Base-by-base conservation (phyloP, 2,888 invertebrate species). In the Dryadula phaetusa region DNA sequence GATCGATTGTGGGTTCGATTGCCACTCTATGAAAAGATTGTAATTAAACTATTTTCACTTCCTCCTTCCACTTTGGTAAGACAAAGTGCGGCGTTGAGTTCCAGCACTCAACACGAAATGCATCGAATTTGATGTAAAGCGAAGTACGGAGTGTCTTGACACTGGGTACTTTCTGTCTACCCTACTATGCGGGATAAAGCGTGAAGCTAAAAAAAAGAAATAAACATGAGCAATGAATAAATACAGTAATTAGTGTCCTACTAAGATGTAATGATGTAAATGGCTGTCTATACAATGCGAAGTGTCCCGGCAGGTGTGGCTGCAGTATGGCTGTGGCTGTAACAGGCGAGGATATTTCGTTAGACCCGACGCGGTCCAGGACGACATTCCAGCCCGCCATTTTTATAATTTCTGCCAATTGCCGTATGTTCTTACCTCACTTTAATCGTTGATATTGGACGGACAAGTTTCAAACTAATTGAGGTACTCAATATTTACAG, bases 361-460 rank as follows among this genome's bases (percentile, higher is more conserved):
- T 40, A 56, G 40, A 25, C 37, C 54, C 54, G 37, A n/a, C 54
- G 37, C 54, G 40, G 22, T 40, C 22, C 10, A 40, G 40, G 25
- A 40, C 40, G 40, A 16, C 40, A 56, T 56, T 56, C 56, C 56
- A n/a, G 37, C 3, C 37, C 56, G 22, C 40, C 56, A 56, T 56
- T 40, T 56, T 56, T 56, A 56, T 22, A 56, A 56, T 20, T 56
- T 37, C 40, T 40, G 25, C 16, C 40, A 56, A 40, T 16, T 40
- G 56, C 37, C 10, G 56, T 28, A 10, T 8, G 20, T 22, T n/a
- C 56, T 10, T n/a, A 20, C 8, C n/a, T 20, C n/a, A 40, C 18
- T 4, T 1, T 22, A 34, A 37, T 25, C 40, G 22, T 2, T 25
- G 22, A 25, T 25, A n/a, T 25, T 40, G n/a, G 40, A 40, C 22